Evolutionary conservation across 2,797 vertebrate genomes (phyloP), one percentile per base, ranked within the genome.

Genomic region (Scomberomorus guttatus): DNA sequence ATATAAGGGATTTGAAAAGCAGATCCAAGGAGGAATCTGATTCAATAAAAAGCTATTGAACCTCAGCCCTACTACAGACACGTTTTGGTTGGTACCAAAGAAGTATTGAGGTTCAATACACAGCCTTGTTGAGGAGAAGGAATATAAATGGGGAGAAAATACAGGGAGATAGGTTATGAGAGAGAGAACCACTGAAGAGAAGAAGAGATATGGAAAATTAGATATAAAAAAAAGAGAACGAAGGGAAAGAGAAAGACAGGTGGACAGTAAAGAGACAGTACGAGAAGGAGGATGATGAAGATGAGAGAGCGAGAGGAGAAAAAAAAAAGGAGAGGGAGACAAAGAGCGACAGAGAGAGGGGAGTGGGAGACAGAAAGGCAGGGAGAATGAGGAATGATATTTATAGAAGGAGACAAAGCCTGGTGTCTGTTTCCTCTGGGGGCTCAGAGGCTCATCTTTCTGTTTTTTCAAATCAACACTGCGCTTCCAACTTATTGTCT

Each of bases 321-420:
- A 25, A 42, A 25, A 44, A 68, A 34, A 24, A 68, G 27, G 48
- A 77, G 64, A 64, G 67, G 11, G 44, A 14, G 27, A 29, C 44
- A 77, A 58, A 67, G 67, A 18, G 44, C 20, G 25, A 27, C 12
- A 27, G 24, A 57, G 15, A 14, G 44, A 71, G 44, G 44, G 62
- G 52, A 69, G 46, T 3, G 72, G 24, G 73, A 52, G 61, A 62
- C 11, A 67, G 50, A 37, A 61, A 58, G 60, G 32, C 52, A 70
- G 52, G 39, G 73, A 79, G 82, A 66, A 67, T 54, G 83, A 82
- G 77, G 59, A 63, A 80, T 67, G 87, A 66, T 94, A 95, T 94
- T 95, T 94, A 94, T 95, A 95, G 94, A 86, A 63, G 37, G 89
- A 92, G 90, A 95, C 93, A 95, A 95, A 94, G 94, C 89, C 89